phyloP scores from a whole-genome alignment of 2,113 vertebrate genomes.

The Tragelaphus strepsiceros region DNA sequence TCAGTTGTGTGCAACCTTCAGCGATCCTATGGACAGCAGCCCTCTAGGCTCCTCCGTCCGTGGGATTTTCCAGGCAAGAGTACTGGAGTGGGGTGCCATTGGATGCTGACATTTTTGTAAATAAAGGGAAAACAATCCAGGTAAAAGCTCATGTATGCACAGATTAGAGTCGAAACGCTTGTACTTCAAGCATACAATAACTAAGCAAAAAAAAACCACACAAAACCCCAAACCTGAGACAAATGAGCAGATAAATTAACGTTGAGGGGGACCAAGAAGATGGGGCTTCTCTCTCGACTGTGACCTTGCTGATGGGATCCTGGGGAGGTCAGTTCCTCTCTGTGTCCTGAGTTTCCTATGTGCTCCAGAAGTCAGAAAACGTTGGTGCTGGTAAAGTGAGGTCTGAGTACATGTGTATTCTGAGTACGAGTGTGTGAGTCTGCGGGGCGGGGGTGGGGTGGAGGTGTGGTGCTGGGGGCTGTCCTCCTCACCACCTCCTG shows the following conservation, averaged over 20 bases:
- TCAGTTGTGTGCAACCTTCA: too few relatives aligned
- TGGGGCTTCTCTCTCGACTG: not conserved
- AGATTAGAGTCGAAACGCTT: not conserved
- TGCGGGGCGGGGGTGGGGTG: fast-evolving
- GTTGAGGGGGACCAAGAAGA: not conserved
- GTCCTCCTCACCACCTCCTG: not conserved
- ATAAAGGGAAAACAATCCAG: not conserved
- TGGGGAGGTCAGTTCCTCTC: not conserved
- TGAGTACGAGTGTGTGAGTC: fast-evolving
- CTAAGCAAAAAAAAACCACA: not conserved
- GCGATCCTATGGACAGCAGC: too few relatives aligned
- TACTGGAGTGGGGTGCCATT: too few relatives aligned
- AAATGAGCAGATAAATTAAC: not conserved
- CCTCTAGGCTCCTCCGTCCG: too few relatives aligned
- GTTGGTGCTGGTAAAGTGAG: not conserved
- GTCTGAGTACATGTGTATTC: fast-evolving
- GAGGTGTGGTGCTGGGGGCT: fast-evolving
- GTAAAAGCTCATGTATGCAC: not conserved
- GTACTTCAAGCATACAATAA: not conserved
- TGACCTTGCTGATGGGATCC: not conserved
- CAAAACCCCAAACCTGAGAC: not conserved
- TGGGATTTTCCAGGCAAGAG: too few relatives aligned
- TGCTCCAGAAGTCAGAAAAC: not conserved
- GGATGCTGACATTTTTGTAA: not conserved
- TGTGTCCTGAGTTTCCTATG: not conserved